phyloP scores from a whole-genome alignment of 2,797 vertebrate species.

The Periophthalmus magnuspinnatus region DNA sequence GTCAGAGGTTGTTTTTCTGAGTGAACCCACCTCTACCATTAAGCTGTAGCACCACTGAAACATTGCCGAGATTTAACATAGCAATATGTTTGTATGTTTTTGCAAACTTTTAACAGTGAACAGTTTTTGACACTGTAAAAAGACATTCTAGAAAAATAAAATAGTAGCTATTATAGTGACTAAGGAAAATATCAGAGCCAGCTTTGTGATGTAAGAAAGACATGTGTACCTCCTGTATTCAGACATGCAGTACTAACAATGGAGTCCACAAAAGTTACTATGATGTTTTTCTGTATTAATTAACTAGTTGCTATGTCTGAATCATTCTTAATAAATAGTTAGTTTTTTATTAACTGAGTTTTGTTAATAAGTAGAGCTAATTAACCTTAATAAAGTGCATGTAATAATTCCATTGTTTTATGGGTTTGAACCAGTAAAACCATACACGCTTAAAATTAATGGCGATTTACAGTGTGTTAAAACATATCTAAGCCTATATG shows the following conservation, averaged over 20 bases:
- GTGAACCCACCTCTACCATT: slow-evolving; percentile 19
- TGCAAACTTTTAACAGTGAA: not conserved
- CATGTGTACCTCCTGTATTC: too few species aligned
- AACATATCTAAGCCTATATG: not conserved
- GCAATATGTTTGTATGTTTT: slow-evolving; percentile 5
- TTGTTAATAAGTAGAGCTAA: too few species aligned
- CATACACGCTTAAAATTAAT: not conserved
- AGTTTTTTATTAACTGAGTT: too few species aligned
- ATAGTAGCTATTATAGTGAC: not conserved
- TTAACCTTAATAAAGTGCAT: too few species aligned
- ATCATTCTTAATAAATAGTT: too few species aligned
- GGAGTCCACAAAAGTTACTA: not conserved
- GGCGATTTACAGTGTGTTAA: not conserved
- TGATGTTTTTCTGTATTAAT: not conserved
- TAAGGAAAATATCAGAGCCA: not conserved
- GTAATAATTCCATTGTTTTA: not conserved
- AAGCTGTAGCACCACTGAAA: not conserved
- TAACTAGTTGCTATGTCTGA: too few species aligned
- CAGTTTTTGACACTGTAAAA: slow-evolving; percentile 11
- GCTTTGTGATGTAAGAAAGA: not conserved
- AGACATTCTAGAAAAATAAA: slow-evolving; percentile 3
- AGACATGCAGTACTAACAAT: not conserved
- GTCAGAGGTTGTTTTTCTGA: slow-evolving; percentile 22
- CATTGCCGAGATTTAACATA: not conserved
- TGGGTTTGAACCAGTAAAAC: not conserved